Evolutionary conservation across 2,888 invertebrate genomes (phyloP).

Genomic region (Platycheirus rosarum): DNA sequence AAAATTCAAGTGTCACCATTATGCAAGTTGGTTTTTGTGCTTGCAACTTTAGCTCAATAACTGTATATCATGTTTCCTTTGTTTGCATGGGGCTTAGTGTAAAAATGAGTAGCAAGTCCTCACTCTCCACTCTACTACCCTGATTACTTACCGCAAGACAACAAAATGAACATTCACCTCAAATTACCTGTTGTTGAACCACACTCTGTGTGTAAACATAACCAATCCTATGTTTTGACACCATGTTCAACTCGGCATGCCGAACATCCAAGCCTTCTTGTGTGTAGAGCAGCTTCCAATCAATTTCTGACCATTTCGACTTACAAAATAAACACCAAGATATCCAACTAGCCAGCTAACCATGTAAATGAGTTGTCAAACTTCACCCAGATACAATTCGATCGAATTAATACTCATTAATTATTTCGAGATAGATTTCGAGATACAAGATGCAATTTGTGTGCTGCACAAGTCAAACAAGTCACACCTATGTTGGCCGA

Average conservation of each 20-base stretch:
- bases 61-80: too few relatives aligned
- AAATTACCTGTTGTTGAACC: too few relatives aligned
- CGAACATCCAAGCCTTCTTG: neutral
- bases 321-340: neutral
- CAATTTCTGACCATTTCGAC: constrained; percentile 52
- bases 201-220: too few relatives aligned
- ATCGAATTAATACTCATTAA: constrained; percentile 67
- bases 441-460: constrained; percentile 51
- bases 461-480: constrained; percentile 56
- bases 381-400: constrained; percentile 50
- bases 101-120: too few relatives aligned
- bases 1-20: too few relatives aligned
- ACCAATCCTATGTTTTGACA: constrained; percentile 23
- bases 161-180: too few relatives aligned
- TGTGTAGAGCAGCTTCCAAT: constrained; percentile 32
- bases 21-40: too few relatives aligned
- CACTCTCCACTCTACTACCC: too few relatives aligned
- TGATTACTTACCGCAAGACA: too few relatives aligned
- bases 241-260: constrained; percentile 7
- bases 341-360: constrained; percentile 1
- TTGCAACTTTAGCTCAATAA: too few relatives aligned
- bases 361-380: constrained; percentile 73
- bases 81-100: too few relatives aligned
- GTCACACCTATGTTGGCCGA: constrained; percentile 56
- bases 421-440: constrained; percentile 56